phyloP scores from a whole-genome alignment of 2,113 vertebrate genomes.

The Gadus chalcogrammus region DNA sequence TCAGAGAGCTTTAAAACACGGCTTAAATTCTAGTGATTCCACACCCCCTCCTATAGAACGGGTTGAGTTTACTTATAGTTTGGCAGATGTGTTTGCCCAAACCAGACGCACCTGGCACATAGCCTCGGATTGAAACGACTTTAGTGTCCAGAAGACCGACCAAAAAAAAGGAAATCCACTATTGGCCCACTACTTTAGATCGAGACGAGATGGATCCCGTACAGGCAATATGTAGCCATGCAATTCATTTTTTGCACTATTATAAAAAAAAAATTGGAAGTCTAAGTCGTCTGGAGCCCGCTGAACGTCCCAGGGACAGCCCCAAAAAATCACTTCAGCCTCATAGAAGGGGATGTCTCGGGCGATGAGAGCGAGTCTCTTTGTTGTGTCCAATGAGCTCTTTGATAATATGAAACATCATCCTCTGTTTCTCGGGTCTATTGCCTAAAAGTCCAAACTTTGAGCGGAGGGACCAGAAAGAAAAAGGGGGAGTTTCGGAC shows the following conservation, averaged over 20 bases:
- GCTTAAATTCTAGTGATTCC: not conserved
- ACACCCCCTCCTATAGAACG: not conserved
- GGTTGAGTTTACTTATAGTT: not conserved
- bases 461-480: slow-evolving; percentile 37
- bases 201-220: slow-evolving; percentile 38
- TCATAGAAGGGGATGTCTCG: no score
- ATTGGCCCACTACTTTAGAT: not conserved
- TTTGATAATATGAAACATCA: slow-evolving; percentile 78
- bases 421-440: slow-evolving; percentile 70
- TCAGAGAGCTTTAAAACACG: not conserved
- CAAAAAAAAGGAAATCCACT: slow-evolving; percentile 2
- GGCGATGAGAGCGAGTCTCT: slow-evolving; percentile 27
- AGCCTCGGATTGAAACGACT: no score
- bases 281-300: not conserved
- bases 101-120: slow-evolving; percentile 1
- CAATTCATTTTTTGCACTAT: not conserved
- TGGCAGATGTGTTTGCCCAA: not conserved
- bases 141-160: slow-evolving; percentile 13
- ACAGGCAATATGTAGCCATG: slow-evolving; percentile 6
- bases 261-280: not conserved
- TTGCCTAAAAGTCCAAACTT: slow-evolving; percentile 71
- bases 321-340: slow-evolving; percentile 23
- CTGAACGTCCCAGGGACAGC: no score
- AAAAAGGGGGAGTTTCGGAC: slow-evolving; percentile 14
- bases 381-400: slow-evolving; percentile 68